Conservation (phyloP, 2,797 vertebrate species). For the Hoplostethus mediterraneus region DNA sequence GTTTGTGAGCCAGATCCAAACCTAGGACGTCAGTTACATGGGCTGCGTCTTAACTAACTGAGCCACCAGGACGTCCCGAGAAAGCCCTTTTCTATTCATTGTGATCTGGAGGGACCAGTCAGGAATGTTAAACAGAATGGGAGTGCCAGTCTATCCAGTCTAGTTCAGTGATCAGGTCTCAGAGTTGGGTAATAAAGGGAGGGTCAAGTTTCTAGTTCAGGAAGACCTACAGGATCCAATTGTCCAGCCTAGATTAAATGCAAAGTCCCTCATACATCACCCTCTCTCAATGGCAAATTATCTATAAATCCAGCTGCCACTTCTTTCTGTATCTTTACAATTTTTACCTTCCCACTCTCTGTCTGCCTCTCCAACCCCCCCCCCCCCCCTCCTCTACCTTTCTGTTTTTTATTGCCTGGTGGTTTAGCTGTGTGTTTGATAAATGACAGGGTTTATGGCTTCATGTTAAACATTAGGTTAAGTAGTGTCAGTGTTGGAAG, state of each 20-base stretch:
- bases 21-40: too few species aligned
- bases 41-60: too few species aligned
- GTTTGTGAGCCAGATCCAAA: too few species aligned
- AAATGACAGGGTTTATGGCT: neutral
- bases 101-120: neutral
- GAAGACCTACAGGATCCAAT: neutral
- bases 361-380: neutral
- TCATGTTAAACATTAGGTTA: neutral
- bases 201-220: neutral
- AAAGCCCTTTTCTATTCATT: too few species aligned
- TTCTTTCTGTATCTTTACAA: too few species aligned
- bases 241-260: neutral
- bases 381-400: neutral
- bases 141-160: neutral
- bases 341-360: neutral
- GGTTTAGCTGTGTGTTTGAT: conserved; percentile 6
- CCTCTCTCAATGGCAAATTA: neutral
- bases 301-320: too few species aligned
- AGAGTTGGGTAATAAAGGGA: neutral
- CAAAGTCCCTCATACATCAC: neutral
- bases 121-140: neutral
- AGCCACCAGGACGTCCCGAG: too few species aligned
- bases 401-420: neutral
- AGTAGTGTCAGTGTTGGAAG: neutral
- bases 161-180: neutral